phyloP scores from a whole-genome alignment of 2,113 vertebrate genomes.

The Archocentrus centrarchus region DNA sequence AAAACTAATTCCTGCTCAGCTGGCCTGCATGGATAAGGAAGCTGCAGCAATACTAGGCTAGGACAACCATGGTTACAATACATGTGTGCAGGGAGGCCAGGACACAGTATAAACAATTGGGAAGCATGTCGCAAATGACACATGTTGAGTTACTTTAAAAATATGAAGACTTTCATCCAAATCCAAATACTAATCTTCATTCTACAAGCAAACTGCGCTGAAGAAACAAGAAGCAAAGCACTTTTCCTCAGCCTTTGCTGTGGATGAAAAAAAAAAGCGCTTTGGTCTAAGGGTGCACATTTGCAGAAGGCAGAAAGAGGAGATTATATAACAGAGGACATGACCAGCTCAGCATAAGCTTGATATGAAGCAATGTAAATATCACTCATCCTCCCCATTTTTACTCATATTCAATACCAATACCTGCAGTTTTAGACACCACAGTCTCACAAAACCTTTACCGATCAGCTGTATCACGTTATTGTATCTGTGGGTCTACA shows the following conservation, averaged over 20 bases:
- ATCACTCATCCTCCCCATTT: slow-evolving; percentile 1
- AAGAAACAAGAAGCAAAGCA: background rate
- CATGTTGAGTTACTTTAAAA: background rate
- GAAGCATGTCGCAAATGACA: background rate
- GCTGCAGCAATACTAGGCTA: slow-evolving; percentile 6
- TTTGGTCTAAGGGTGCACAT: slow-evolving; percentile 9
- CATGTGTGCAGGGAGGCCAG: background rate
- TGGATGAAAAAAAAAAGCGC: background rate
- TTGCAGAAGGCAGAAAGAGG: background rate
- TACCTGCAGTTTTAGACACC: background rate
- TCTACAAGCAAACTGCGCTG: background rate
- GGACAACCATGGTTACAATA: background rate
- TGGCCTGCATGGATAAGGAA: slow-evolving; percentile 11
- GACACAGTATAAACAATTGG: background rate
- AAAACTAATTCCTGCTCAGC: slow-evolving; percentile 9
- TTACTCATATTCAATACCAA: background rate
- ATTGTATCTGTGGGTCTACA: slow-evolving; percentile 4
- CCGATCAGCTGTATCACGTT: slow-evolving; percentile 6
- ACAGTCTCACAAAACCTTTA: background rate
- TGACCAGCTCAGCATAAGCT: slow-evolving; percentile 11
- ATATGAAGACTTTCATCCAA: background rate
- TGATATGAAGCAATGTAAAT: slow-evolving; percentile 19
- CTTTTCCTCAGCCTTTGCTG: background rate
- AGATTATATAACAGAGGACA: background rate
- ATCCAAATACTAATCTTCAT: background rate